These are phyloP conservation scores for Picus viridis DNA, from an alignment of 2,797 vertebrate species.

Conservation along the genomic window DNA sequence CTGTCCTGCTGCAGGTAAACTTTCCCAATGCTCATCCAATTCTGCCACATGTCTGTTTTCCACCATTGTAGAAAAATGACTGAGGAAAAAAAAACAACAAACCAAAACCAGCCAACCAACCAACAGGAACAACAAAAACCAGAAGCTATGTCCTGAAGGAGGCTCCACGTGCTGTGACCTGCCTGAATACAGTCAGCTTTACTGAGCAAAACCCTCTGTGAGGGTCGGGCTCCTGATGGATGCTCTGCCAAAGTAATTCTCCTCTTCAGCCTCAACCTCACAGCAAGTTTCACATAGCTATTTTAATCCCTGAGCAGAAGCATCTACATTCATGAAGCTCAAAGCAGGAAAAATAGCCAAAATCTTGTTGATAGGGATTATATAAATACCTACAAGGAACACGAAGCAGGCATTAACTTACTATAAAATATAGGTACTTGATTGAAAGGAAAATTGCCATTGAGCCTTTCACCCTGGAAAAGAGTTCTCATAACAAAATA, in stretches of 20 bases:
- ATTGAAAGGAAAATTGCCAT: not conserved
- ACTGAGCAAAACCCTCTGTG: not conserved
- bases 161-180: not conserved
- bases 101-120: no score
- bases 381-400: not conserved
- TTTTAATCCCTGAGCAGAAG: not conserved
- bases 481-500: not conserved
- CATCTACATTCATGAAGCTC: not conserved
- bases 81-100: not conserved
- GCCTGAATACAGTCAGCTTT: not conserved
- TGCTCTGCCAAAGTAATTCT: not conserved
- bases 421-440: not conserved
- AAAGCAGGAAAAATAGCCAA: not conserved
- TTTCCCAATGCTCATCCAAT: fast-evolving
- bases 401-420: not conserved
- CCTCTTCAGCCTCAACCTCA: not conserved
- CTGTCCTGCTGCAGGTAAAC: not conserved
- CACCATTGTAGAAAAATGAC: not conserved
- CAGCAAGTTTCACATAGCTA: fast-evolving
- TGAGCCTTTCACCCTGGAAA: not conserved
- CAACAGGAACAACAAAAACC: not conserved
- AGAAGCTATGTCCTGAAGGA: not conserved
- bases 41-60: not conserved
- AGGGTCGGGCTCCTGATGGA: not conserved
- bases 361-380: not conserved